Conservation (phyloP, 2,113 vertebrate species). For the Zosterops pallidus region DNA sequence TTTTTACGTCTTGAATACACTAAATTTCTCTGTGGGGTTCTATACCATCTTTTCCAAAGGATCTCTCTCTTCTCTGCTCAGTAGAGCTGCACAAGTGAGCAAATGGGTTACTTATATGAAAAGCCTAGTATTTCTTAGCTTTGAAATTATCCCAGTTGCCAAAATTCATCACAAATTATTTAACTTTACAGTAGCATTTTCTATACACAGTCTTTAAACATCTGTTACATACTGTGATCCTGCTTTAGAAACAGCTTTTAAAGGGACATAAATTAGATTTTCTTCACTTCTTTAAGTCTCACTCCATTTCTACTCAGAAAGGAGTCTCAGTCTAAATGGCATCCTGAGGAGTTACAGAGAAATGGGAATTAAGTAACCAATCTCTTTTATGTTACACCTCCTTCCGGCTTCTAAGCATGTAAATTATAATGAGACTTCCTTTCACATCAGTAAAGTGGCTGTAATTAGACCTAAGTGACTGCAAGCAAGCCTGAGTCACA, state of each 20-base stretch:
- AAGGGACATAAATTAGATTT: background rate
- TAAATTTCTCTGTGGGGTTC: background rate
- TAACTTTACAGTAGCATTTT: background rate
- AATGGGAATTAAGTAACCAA: background rate
- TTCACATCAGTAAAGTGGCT: background rate
- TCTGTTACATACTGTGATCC: background rate
- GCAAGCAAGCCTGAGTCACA: background rate
- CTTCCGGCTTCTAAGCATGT: background rate
- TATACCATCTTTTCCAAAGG: background rate
- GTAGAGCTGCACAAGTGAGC: background rate
- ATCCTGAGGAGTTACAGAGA: background rate
- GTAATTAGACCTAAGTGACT: conserved; percentile 31
- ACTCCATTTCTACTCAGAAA: background rate
- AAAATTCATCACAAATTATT: background rate
- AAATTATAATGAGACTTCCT: background rate
- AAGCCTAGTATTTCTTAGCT: background rate
- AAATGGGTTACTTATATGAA: background rate
- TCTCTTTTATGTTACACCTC: background rate
- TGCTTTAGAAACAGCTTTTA: background rate
- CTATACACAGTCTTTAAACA: background rate
- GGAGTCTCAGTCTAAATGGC: background rate
- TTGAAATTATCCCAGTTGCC: background rate
- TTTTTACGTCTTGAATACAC: background rate
- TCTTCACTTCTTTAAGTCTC: background rate
- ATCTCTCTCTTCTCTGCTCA: background rate